Evolutionary conservation across 2,113 vertebrate species (phyloP).

Genomic region (Istiophorus platypterus): DNA sequence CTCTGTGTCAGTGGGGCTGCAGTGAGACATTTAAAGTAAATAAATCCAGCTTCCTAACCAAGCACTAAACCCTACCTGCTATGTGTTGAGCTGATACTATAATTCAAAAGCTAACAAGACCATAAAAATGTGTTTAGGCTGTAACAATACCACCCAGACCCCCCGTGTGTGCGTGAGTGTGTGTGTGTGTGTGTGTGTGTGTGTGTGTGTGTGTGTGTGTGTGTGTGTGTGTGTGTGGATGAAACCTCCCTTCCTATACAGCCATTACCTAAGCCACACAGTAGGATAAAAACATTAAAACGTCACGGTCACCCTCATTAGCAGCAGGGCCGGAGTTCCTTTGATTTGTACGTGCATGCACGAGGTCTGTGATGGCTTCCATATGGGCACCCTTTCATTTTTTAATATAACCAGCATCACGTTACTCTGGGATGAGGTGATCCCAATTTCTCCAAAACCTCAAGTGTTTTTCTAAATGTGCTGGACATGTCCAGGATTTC

Average conservation of each 20-base stretch:
- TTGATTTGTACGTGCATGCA: slow-evolving; percentile 72
- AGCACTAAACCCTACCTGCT: slow-evolving; percentile 68
- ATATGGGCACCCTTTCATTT: slow-evolving; percentile 80
- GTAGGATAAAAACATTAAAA: slow-evolving; percentile 82
- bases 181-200: slow-evolving; percentile 55
- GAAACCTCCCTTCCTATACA: slow-evolving; percentile 61
- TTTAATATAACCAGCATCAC: slow-evolving; percentile 80
- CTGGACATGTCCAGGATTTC: slow-evolving; percentile 85
- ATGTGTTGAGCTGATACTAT: slow-evolving; percentile 60
- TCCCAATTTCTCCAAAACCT: slow-evolving; percentile 82
- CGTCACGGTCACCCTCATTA: slow-evolving; percentile 80
- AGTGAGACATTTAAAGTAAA: slow-evolving; percentile 66
- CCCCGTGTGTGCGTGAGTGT: too few relatives aligned
- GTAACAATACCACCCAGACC: slow-evolving; percentile 65
- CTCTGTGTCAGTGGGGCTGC: slow-evolving; percentile 42
- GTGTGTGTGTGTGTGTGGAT: slow-evolving; percentile 60
- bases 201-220: slow-evolving; percentile 60
- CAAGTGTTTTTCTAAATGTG: slow-evolving; percentile 83
- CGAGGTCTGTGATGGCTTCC: slow-evolving; percentile 78
- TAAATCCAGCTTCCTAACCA: slow-evolving; percentile 65
- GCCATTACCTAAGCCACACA: slow-evolving; percentile 79
- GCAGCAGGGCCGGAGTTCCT: slow-evolving; percentile 56
- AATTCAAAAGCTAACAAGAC: slow-evolving; percentile 66
- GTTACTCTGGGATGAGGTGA: slow-evolving; percentile 81
- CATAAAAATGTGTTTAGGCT: slow-evolving; percentile 73